These are phyloP conservation scores for Troides oblongomaculatus DNA, from an alignment of 2,888 invertebrate species.

Conservation along the genomic window DNA sequence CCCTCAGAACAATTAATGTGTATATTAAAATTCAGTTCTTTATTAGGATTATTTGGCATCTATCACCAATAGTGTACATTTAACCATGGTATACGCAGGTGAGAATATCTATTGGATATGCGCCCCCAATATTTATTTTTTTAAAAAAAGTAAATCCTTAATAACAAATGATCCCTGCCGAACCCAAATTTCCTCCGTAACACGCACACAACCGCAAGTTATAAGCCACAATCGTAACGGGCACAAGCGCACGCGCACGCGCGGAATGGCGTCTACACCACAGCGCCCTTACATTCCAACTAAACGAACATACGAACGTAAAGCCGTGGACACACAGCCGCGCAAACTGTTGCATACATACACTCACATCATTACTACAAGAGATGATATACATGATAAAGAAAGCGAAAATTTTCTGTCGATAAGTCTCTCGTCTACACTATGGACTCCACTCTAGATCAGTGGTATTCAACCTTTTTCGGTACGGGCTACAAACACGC, in stretches of 20 bases:
- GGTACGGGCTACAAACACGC: no score
- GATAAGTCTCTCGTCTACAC: no score
- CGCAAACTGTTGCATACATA: neutral
- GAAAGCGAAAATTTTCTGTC: no score
- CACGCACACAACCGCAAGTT: constrained; percentile 54
- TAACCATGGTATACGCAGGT: constrained; percentile 75
- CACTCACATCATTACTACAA: neutral
- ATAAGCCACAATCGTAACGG: constrained; percentile 28
- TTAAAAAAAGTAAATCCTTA: constrained; percentile 56
- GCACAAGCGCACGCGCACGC: constrained; percentile 35
- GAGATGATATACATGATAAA: no score
- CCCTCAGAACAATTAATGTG: constrained; percentile 79
- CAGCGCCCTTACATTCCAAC: constrained; percentile 49
- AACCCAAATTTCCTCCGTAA: constrained; percentile 71
- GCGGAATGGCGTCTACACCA: constrained; percentile 40
- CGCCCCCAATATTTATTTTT: constrained; percentile 47
- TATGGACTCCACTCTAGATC: no score
- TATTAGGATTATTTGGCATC: constrained; percentile 80
- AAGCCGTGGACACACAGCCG: neutral
- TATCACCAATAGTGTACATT: constrained; percentile 76
- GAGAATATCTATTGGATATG: constrained; percentile 71
- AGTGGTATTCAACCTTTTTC: no score
- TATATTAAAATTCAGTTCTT: constrained; percentile 80
- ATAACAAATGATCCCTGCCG: constrained; percentile 70
- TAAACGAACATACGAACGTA: constrained; percentile 46